A percentile compares a stretch with the other conserved stretches of the same genome.
These are phyloP conservation scores for Acrobasis suavella DNA, from an alignment of 2,888 invertebrate genomes.

Conservation along the genomic window DNA sequence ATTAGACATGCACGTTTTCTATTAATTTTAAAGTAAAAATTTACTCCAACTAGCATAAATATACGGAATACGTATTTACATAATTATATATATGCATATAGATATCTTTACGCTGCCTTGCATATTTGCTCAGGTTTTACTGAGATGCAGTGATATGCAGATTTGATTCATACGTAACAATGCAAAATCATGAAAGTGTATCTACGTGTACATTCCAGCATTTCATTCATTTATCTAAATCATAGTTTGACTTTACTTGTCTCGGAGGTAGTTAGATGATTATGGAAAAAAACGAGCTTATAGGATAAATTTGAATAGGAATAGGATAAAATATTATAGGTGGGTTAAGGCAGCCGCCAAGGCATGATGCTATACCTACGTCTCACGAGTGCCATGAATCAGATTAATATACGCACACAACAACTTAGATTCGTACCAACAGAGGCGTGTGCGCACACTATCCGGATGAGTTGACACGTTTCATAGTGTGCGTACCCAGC, in stretches of 20 bases:
- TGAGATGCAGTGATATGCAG: slow-evolving; percentile 15
- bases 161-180: slow-evolving; percentile 12
- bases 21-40: slow-evolving; percentile 24
- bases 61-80: slow-evolving; percentile 19
- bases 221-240: not conserved
- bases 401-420: slow-evolving; percentile 56
- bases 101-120: slow-evolving; percentile 16
- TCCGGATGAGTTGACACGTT: slow-evolving; percentile 24
- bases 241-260: not conserved
- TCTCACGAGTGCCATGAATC: slow-evolving; percentile 62
- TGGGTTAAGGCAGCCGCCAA: slow-evolving; percentile 31
- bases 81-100: slow-evolving; percentile 22
- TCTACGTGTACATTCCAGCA: not conserved
- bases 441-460: slow-evolving; percentile 21
- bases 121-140: slow-evolving; percentile 9
- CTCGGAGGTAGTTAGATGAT: not conserved
- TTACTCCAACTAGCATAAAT: slow-evolving; percentile 21
- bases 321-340: slow-evolving; percentile 25
- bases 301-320: not conserved
- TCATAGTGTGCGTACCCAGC: slow-evolving; percentile 38
- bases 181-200: slow-evolving; percentile 12
- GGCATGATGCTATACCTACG: slow-evolving; percentile 49
- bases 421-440: slow-evolving; percentile 48
- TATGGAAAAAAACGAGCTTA: not conserved
- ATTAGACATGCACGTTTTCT: slow-evolving; percentile 21